A percentile compares a stretch with the other conserved stretches of the same genome.
Evolutionary conservation across 2,113 vertebrate species (phyloP).

Genomic region (Syngnathus typhle): DNA sequence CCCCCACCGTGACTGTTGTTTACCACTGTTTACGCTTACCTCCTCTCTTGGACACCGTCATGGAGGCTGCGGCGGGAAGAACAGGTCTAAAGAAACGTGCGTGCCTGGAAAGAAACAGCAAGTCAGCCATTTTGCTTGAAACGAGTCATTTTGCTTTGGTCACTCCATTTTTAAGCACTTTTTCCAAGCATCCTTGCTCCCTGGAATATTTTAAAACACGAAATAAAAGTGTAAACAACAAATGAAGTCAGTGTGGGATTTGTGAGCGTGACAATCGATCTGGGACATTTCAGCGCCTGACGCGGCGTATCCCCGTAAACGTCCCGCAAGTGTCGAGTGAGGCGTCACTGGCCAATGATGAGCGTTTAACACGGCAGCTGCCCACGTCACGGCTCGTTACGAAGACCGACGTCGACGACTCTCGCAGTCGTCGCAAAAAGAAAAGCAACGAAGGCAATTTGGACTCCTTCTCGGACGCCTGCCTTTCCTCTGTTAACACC

Average conservation of each 20-base stretch:
- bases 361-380: background rate
- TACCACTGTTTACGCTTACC: slow-evolving; percentile 60
- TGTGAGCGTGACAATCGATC: background rate
- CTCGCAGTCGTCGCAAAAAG: background rate
- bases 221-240: background rate
- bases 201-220: background rate
- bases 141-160: too few relatives aligned
- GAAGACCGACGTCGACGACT: background rate
- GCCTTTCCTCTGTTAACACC: slow-evolving; percentile 65
- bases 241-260: background rate
- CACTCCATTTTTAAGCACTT: too few relatives aligned
- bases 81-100: background rate
- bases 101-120: background rate
- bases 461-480: slow-evolving; percentile 41
- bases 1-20: slow-evolving; percentile 59
- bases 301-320: background rate
- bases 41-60: slow-evolving; percentile 16
- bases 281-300: background rate
- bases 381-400: background rate
- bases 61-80: background rate
- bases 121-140: background rate
- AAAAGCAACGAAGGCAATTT: background rate
- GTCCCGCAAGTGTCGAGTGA: background rate
- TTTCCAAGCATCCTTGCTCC: too few relatives aligned
- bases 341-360: background rate